Evolutionary conservation across 2,888 invertebrate genomes (phyloP), one percentile per base, ranked within the genome.

Genomic region (Cephus pulcher): DNA sequence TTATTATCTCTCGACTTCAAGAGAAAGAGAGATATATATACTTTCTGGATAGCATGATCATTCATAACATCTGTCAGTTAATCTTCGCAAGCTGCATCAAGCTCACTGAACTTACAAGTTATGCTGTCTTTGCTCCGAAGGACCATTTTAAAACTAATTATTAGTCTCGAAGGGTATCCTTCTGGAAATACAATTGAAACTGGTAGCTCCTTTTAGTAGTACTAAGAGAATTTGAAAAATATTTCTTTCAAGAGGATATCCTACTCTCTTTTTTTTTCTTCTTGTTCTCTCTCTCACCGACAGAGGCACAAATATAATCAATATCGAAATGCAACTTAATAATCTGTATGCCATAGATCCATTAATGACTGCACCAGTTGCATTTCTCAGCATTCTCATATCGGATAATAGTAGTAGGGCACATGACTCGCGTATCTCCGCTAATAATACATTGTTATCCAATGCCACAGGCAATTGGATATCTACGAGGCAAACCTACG

Each of bases 381-480:
- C 82, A 84, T 85, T 84, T 87, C 82, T 85, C 81, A 82, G 75
- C 84, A 84, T 86, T 85, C 85, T 86, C 84, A 85, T 84, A 84
- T 86, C 81, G 82, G 83, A 85, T 84, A 84, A 83, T 87, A 84
- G 83, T 87, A 84, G 56, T 56, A 56, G 56, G 23, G 56, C 56
- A 56, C 56, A 23, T 23, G 23, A 23, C 56, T 23, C 23, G 56
- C 23, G 56, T 56, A 23, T 56, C 23, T 23, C 1, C 23, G 23
- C 9, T 23, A 56, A 56, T 56, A 9, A 56, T 56, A 9, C 56
- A 56, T 56, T 56, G 23, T 56, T 56, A 56, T 56, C 15, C 56
- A 56, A 9, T 23, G 6, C 1, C 9, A 56, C 23, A 56, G 56
- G 56, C 2, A 56, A 23, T 23, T 37, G 12, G 37, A 37, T 37